A percentile compares a stretch with the other conserved stretches of the same genome.
Conservation (phyloP, 2,113 vertebrate species). For the Upupa epops region DNA sequence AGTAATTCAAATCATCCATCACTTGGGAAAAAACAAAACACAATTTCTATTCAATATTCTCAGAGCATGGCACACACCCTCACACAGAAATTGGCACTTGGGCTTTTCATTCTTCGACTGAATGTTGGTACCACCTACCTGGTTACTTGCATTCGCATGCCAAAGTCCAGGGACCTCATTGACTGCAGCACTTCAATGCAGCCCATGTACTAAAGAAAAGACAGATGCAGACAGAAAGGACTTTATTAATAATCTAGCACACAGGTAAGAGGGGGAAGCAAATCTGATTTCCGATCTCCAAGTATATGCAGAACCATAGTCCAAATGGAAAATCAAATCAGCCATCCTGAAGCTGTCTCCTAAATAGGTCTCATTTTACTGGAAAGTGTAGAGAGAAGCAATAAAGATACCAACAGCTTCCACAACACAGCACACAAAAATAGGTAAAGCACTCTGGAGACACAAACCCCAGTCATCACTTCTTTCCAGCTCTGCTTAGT, state of each 20-base stretch:
- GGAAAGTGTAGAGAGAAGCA: constrained; percentile 4
- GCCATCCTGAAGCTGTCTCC: background rate
- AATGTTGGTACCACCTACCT: constrained; percentile 77
- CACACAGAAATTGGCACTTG: background rate
- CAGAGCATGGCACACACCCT: background rate
- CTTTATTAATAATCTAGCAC: background rate
- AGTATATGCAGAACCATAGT: constrained; percentile 1
- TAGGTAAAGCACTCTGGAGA: background rate
- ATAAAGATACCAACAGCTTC: background rate
- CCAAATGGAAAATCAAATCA: constrained; percentile 36
- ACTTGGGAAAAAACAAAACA: background rate
- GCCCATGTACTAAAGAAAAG: constrained; percentile 83
- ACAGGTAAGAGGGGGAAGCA: background rate
- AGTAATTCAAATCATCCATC: background rate
- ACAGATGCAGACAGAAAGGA: background rate
- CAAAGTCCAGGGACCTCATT: constrained; percentile 91
- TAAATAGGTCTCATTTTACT: constrained; percentile 15
- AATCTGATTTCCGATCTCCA: constrained; percentile 17
- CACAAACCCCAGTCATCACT: background rate
- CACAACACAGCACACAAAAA: background rate
- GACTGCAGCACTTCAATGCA: constrained; percentile 91
- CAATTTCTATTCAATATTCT: background rate
- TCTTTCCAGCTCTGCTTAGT: background rate
- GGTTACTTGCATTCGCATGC: constrained; percentile 90
- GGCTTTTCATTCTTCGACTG: background rate